These are phyloP conservation scores for Myotis myotis DNA, from an alignment of 2,797 vertebrate species.

Conservation along the genomic window DNA sequence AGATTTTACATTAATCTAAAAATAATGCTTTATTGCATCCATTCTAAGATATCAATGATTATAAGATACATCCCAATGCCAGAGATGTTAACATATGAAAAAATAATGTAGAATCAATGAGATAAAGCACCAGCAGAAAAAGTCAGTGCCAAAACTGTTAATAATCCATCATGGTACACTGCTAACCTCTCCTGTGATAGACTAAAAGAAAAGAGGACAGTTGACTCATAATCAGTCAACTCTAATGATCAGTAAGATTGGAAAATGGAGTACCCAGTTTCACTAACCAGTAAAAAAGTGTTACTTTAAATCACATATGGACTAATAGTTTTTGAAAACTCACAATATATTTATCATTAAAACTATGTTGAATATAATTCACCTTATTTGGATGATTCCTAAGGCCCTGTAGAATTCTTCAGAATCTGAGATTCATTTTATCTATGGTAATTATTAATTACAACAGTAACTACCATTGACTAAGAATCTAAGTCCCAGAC, in stretches of 20 bases:
- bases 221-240: not conserved
- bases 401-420: not conserved
- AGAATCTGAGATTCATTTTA: constrained; percentile 31
- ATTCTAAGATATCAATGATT: constrained; percentile 9
- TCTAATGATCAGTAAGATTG: not conserved
- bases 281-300: not conserved
- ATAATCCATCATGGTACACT: not conserved
- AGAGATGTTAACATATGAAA: not conserved
- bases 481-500: not conserved
- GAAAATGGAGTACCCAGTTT: not conserved
- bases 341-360: constrained; percentile 32
- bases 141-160: constrained; percentile 11
- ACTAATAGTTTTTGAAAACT: constrained; percentile 30
- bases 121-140: not conserved
- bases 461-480: not conserved
- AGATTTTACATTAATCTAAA: constrained; percentile 29
- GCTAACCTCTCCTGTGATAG: not conserved
- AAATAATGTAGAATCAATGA: not conserved
- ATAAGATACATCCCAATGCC: not conserved
- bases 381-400: not conserved
- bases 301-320: not conserved
- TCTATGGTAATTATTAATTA: not conserved
- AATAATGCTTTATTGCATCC: not conserved
- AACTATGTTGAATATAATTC: constrained; percentile 9
- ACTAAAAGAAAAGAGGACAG: constrained; percentile 4